Evolutionary conservation across 2,888 invertebrate species (phyloP), one percentile per base, ranked within the genome.

Genomic region (Agrilus mali): DNA sequence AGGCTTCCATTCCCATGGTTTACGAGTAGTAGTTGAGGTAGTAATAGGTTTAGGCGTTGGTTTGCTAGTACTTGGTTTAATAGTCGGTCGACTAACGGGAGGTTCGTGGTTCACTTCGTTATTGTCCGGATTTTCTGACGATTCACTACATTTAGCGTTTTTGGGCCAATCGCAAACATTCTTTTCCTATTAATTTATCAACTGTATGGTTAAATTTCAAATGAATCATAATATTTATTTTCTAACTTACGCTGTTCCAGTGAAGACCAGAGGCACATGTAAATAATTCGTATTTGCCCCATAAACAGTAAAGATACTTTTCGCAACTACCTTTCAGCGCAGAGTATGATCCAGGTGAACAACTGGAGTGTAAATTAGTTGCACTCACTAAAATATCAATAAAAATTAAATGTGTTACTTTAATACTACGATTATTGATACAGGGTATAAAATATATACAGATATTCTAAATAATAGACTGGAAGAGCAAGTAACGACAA

Each of bases 281-380:
- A 53, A 79, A 81, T 14, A 77, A 73, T 59, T 85, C 78, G 45
- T 78, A 80, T 55, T 80, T 79, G 31, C 86, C 86, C 75, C 86
- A 87, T 14, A 86, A 67, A 54, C 90, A 90, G 48, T 82, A 79
- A 47, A 80, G 70, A 59, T 86, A 89, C 42, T 80, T 77, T 1
- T 71, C 70, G 57, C 89, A 89, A 55, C 87, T 81, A 0, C 74
- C 73, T 0, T 81, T 78, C 51, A 78, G 70, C 1, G 74, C 64
- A 0, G 80, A 73, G 54, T 79, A 82, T 44, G 73, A 65, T n/a
- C 80, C 80, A 39, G 73, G 78, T 46, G 75, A 70, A 58, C 84
- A 78, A 0, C 67, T 63, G 38, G 72, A 67, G 64, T 72, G 64
- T 46, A 58, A 53, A 27, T 62, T 58, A 31, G 46, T 41, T 39